Evolutionary conservation across 2,888 invertebrate genomes (phyloP), one percentile per base, ranked within the genome.

Genomic region (Cheilosia urbana): DNA sequence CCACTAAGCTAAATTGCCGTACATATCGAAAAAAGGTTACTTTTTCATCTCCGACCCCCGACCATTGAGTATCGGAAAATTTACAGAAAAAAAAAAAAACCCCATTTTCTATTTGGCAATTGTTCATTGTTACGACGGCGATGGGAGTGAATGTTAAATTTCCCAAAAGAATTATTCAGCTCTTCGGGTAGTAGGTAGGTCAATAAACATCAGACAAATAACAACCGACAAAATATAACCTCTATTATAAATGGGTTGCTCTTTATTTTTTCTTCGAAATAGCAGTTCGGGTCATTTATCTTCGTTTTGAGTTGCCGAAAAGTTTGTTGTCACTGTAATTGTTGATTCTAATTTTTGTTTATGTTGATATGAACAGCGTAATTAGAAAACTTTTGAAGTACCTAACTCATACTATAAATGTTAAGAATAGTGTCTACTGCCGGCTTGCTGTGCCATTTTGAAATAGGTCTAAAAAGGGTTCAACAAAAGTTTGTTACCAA

Each of bases 281-380:
- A 69, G 65, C 11, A 34, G 19, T 40, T 73, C 51, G 13, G 68
- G 68, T 63, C 76, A 78, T 73, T 78, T 83, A 73, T 78, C 72
- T 72, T 73, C 78, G 62, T 78, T 83, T 63, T 34, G 60, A 13
- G 24, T 51, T 68, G 55, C 11, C 55, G 49, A 72, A 72, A 83
- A 72, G 66, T 78, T 78, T 55, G 55, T 47, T 68, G 72, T 78
- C 72, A 63, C 40, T 78, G 53, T 69, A 47, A 55, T 34, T 45
- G 42, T 51, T 15, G 17, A 72, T 81, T 60, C 49, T 17, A 47
- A 37, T 37, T 47, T 66, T 40, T 21, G 34, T 58, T 34, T 15
- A 15, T 75, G 55, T 80, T 57, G 75, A 69, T 63, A 21, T 47
- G 82, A 42, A 24, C 3, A 17, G 53, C 55, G 37, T 77, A 60